Percentiles rank a stretch among this genome's conserved stretches.
phyloP scores from a whole-genome alignment of 2,113 vertebrate genomes.

The Steatornis caripensis region DNA sequence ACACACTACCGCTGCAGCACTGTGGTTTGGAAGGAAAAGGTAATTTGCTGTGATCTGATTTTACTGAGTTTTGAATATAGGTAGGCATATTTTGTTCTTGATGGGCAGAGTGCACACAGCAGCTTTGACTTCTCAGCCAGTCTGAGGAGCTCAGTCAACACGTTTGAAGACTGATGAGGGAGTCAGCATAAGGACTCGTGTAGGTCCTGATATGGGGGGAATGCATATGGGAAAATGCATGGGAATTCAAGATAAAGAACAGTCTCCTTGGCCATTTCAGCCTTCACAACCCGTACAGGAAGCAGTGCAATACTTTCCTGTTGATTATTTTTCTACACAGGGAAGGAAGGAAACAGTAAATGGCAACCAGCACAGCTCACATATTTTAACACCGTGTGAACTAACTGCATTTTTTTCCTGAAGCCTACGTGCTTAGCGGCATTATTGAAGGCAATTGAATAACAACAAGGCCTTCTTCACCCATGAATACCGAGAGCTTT shows the following conservation, averaged over 20 bases:
- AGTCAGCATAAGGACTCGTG: neutral
- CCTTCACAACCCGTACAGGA: neutral
- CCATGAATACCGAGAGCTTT: rapidly evolving
- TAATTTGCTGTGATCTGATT: neutral
- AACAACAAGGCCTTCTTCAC: neutral
- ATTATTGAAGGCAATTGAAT: neutral
- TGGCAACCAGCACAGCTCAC: neutral
- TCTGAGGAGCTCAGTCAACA: neutral
- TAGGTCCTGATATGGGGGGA: neutral
- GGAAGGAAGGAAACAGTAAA: neutral
- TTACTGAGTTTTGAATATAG: neutral
- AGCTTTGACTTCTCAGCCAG: neutral
- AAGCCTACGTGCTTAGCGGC: neutral
- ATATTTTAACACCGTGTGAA: neutral
- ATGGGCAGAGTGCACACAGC: neutral
- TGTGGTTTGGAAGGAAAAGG: neutral
- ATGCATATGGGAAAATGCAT: neutral
- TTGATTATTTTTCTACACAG: neutral
- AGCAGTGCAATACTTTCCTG: neutral
- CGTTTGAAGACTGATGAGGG: neutral
- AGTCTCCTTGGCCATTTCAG: neutral
- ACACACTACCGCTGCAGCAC: neutral
- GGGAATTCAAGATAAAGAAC: neutral
- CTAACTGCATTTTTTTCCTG: neutral
- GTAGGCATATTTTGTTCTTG: neutral